phyloP scores from a whole-genome alignment of 2,888 invertebrate genomes.

The Bedellia somnulentella region DNA sequence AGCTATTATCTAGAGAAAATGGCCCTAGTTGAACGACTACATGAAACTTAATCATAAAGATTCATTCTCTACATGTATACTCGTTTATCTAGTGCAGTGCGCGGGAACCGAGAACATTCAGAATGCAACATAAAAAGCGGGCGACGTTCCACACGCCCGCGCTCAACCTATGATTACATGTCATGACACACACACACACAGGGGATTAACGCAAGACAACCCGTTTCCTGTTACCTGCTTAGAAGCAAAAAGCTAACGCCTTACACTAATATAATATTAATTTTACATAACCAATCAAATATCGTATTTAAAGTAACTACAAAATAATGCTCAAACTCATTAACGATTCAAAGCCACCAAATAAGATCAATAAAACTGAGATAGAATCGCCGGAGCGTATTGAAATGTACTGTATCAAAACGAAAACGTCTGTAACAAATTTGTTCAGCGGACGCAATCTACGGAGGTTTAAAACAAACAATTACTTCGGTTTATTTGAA shows the following conservation, averaged over 20 bases:
- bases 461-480: constrained; percentile 55
- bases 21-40: constrained; percentile 16
- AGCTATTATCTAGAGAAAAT: constrained; percentile 37
- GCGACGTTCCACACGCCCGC: constrained; percentile 31
- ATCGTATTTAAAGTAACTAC: constrained; percentile 10
- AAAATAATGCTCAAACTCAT: constrained; percentile 12
- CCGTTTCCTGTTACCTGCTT: constrained; percentile 57
- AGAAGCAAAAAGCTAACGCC: constrained; percentile 40
- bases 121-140: constrained; percentile 32
- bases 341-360: constrained; percentile 9
- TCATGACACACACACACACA: constrained; percentile 23
- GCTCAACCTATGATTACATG: constrained; percentile 33
- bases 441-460: constrained; percentile 47
- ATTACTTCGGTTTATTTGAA: constrained; percentile 57
- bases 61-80: constrained; percentile 34
- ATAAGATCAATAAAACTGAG: constrained; percentile 14
- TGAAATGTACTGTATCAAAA: constrained; percentile 47
- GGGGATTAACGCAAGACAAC: constrained; percentile 52
- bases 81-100: not conserved
- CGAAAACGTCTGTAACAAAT: constrained; percentile 49
- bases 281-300: constrained; percentile 40
- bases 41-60: constrained; percentile 44
- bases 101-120: too few species aligned
- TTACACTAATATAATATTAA: constrained; percentile 48
- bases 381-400: constrained; percentile 30